Evolutionary conservation across 2,113 vertebrate genomes (phyloP).

Genomic region (Catagonus wagneri): DNA sequence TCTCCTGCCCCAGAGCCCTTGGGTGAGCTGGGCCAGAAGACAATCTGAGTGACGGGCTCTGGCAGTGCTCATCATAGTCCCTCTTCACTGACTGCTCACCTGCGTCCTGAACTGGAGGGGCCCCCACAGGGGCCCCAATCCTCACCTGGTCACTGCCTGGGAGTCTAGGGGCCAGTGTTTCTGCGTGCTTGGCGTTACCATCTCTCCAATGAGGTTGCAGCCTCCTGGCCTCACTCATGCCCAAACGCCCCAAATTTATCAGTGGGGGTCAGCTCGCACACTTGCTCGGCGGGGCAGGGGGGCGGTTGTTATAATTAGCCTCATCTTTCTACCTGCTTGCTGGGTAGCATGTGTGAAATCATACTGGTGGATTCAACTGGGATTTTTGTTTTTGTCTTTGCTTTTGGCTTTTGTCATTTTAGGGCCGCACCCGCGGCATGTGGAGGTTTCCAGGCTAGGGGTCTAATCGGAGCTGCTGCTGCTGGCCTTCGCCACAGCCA

Average conservation of each 20-base stretch:
- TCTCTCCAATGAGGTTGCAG: not conserved
- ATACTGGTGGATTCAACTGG: fast-evolving
- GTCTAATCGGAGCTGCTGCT: too few species aligned
- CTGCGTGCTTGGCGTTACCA: not conserved
- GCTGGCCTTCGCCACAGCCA: too few species aligned
- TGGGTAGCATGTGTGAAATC: not conserved
- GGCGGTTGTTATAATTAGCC: not conserved
- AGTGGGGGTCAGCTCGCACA: not conserved
- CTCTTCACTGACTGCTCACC: not conserved
- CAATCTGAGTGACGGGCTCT: too few species aligned
- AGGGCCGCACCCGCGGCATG: too few species aligned
- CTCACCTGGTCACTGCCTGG: not conserved
- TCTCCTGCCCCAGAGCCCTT: not conserved
- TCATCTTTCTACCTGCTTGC: not conserved
- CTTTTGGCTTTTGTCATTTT: too few species aligned
- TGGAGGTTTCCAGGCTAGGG: too few species aligned
- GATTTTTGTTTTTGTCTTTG: too few species aligned
- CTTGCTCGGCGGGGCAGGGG: too few species aligned
- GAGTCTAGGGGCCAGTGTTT: not conserved
- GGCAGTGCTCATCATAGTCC: not conserved
- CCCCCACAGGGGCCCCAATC: not conserved
- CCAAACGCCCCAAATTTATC: not conserved
- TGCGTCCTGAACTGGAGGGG: not conserved
- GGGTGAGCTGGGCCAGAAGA: not conserved
- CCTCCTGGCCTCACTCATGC: not conserved